Percentiles rank a stretch among this genome's conserved stretches.
phyloP scores from a whole-genome alignment of 2,113 vertebrate genomes.

The Oryzias melastigma region DNA sequence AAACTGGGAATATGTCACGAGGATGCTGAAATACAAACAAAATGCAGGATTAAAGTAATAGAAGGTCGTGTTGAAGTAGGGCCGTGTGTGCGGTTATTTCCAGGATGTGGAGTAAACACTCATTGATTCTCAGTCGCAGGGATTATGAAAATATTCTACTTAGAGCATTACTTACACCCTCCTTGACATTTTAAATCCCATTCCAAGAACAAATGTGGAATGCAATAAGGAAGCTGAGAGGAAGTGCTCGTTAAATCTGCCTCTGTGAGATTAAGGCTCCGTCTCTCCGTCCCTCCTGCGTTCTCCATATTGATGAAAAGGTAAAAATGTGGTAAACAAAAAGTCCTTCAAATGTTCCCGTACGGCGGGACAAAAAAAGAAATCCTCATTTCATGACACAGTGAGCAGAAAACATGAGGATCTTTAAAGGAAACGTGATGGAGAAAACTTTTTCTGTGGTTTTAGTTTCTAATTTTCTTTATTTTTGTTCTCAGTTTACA shows the following conservation, averaged over 20 bases:
- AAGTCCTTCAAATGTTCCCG: constrained; percentile 65
- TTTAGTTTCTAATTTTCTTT: no score
- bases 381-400: background rate
- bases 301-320: constrained; percentile 55
- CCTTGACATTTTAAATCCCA: constrained; percentile 76
- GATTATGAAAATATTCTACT: constrained; percentile 74
- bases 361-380: constrained; percentile 6
- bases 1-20: no score
- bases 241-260: constrained; percentile 63
- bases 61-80: constrained; percentile 24
- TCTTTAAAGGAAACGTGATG: no score
- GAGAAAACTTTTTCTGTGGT: no score
- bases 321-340: constrained; percentile 57
- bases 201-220: constrained; percentile 76
- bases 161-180: constrained; percentile 69
- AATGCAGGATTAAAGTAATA: constrained; percentile 35
- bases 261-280: constrained; percentile 64
- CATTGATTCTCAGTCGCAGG: constrained; percentile 63
- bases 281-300: constrained; percentile 10
- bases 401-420: background rate
- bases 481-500: no score
- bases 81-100: constrained; percentile 17
- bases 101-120: constrained; percentile 59
- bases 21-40: background rate
- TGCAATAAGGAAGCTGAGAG: constrained; percentile 55